These are phyloP conservation scores for Proales similis DNA, from an alignment of 1,140 invertebrate genomes.

Conservation along the genomic window DNA sequence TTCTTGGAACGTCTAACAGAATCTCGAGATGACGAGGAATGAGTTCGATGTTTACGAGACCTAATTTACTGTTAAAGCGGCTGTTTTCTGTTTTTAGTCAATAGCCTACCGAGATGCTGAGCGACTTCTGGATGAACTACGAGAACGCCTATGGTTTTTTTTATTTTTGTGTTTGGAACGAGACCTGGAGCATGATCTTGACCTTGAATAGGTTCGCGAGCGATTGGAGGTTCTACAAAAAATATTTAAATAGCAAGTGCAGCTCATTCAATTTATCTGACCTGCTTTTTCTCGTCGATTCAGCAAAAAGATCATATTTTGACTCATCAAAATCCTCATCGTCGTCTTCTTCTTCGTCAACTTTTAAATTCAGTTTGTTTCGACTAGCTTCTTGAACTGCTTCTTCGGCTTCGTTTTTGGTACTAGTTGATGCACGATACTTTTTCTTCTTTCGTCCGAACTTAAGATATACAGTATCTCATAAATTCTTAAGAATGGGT, in stretches of 20 bases:
- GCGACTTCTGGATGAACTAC: conserved; percentile 5
- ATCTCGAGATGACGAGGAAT: no score
- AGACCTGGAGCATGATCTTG: no score
- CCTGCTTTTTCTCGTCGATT: neutral
- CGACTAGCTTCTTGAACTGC: neutral
- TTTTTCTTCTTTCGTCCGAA: conserved; percentile 38
- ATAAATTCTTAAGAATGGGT: conserved; percentile 25
- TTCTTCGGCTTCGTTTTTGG: conserved; percentile 2
- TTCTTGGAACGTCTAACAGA: no score
- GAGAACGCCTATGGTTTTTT: neutral
- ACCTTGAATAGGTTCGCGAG: neutral
- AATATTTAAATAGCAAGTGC: neutral
- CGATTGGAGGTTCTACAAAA: neutral
- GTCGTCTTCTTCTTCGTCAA: conserved; percentile 31
- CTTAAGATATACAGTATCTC: neutral
- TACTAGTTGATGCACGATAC: neutral
- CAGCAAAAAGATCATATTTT: conserved; percentile 36
- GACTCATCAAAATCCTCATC: conserved; percentile 19
- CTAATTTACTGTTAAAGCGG: no score
- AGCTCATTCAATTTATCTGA: neutral
- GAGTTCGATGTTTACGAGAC: no score
- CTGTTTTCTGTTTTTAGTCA: no score
- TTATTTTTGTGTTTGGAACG: no score
- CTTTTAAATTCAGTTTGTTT: neutral
- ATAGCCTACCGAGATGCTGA: no score